Conservation (phyloP, 1,140 invertebrate genomes). For the Pseudomyrmex flavicornis region DNA sequence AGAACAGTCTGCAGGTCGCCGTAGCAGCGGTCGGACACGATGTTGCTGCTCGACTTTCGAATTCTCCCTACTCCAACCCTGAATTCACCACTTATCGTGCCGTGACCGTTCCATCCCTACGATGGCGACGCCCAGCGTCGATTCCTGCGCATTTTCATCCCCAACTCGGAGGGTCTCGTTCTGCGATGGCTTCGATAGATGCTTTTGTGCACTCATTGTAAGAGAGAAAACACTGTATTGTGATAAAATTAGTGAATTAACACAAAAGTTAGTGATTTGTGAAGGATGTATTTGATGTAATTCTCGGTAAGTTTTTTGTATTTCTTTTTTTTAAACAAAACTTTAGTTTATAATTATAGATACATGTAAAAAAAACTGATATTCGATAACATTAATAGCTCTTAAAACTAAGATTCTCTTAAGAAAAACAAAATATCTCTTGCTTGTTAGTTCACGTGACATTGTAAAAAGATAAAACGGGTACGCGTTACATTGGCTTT, state of each 20-base stretch:
- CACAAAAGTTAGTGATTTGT: conserved; percentile 3
- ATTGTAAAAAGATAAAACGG: neutral
- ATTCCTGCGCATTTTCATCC: conserved; percentile 53
- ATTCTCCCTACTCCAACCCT: conserved; percentile 50
- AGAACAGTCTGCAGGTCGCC: conserved; percentile 81
- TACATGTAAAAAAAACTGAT: neutral
- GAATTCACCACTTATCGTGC: conserved; percentile 68
- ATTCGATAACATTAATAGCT: neutral
- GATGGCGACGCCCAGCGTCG: conserved; percentile 84
- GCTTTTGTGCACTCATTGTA: conserved; percentile 27
- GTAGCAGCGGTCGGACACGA: conserved; percentile 79
- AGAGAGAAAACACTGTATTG: conserved; percentile 4
- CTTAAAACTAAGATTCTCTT: neutral
- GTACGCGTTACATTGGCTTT: neutral
- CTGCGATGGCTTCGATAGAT: conserved; percentile 45
- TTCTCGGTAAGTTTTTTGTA: conserved; percentile 28
- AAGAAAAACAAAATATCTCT: too few relatives aligned
- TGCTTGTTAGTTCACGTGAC: too few relatives aligned
- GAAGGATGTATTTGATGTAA: neutral
- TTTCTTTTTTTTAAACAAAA: neutral
- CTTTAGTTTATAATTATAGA: neutral
- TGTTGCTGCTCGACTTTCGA: conserved; percentile 50
- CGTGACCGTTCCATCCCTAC: conserved; percentile 73
- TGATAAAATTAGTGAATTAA: conserved; percentile 38
- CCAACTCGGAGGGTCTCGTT: conserved; percentile 42